Percentiles rank a stretch among this genome's conserved stretches.
These are phyloP conservation scores for Arrhopalites spinosus DNA, from an alignment of 2,888 invertebrate species.

Conservation along the genomic window DNA sequence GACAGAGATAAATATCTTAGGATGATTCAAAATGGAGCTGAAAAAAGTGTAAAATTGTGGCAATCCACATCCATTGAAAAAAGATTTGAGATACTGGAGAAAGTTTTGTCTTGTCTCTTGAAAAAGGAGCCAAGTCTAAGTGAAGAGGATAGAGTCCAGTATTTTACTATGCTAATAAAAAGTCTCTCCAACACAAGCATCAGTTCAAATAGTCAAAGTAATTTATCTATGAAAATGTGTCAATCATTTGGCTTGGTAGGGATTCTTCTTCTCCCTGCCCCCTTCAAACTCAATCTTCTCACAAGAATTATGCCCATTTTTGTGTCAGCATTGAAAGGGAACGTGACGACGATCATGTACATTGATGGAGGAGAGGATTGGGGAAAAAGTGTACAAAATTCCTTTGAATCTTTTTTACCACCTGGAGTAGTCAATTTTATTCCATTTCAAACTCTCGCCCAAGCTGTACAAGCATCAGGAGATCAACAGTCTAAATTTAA, in stretches of 20 bases:
- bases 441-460: background rate
- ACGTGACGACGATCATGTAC: background rate
- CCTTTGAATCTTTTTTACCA: background rate
- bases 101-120: background rate
- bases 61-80: background rate
- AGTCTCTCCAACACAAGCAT: no score
- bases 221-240: no score
- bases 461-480: no score
- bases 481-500: background rate
- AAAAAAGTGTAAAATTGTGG: background rate
- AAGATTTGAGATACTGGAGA: background rate
- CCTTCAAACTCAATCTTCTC: background rate
- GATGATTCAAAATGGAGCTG: background rate
- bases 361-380: background rate
- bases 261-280: no score
- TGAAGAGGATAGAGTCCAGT: no score
- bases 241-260: no score
- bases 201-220: no score
- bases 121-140: no score
- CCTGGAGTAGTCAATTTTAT: background rate
- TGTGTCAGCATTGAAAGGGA: background rate
- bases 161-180: no score
- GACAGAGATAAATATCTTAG: conserved; percentile 4
- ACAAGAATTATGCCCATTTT: background rate
- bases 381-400: no score